Base-by-base conservation (phyloP, 2,797 vertebrate genomes). In the Coreius guichenoti region DNA sequence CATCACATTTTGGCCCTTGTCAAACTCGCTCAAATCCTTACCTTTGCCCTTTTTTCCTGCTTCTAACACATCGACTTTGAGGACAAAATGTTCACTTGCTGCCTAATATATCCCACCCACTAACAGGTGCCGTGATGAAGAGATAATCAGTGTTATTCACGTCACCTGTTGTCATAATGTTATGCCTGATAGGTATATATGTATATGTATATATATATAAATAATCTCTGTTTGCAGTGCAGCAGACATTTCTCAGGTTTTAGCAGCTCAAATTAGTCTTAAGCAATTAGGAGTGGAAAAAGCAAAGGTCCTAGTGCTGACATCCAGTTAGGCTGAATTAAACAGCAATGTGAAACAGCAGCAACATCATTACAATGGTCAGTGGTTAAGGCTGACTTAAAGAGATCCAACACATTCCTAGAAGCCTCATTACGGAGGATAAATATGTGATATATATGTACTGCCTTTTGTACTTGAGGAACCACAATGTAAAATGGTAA, bases 261-360 rank as follows among this genome's bases (percentile, higher is more conserved):
- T 36, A 74, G 19, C 33, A 13, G 23, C 63, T 83, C n/a, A 51
- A 74, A 63, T 84, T 80, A 81, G n/a, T 69, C 49, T 36, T 8
- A 17, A 58, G 76, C 47, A 51, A 80, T 76, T 36, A 31, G 47
- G 19, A 56, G 58, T 23, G 21, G 21, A 56, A 68, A 74, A 68
- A 74, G 61, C 36, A 31, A 73, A 36, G 11, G 16, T 65, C 76
- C n/a, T 23, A 23, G 45, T 80, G 72, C 56, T 80, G 75, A 80
- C 68, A 58, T 45, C 7, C 9, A 36, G 26, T 70, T 82, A 70
- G 63, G 43, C 2, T 39, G 31, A 61, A 70, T 79, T 82, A 73
- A 54, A 73, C 4, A 1, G 65, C 31, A 61, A 31, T 36, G 31
- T 74, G 45, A 74, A 70, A 72, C 36, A 21, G 43, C 39, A 72